Evolutionary conservation across 1,140 invertebrate genomes (phyloP).

Genomic region (Hormaphis cornu): DNA sequence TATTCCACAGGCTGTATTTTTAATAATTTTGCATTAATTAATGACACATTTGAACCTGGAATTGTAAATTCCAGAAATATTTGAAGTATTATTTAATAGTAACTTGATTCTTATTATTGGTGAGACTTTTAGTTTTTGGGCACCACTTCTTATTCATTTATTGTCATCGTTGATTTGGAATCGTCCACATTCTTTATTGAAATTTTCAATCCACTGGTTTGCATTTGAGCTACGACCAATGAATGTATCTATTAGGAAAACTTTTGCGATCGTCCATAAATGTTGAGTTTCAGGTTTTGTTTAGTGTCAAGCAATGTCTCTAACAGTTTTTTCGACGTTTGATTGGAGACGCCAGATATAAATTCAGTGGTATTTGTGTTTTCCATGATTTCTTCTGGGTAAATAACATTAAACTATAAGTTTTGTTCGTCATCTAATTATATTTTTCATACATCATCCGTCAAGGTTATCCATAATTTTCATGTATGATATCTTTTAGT

Average conservation of each 20-base stretch:
- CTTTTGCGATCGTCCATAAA: slow-evolving; percentile 7
- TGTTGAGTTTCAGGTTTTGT: slow-evolving; percentile 9
- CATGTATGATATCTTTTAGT: slow-evolving; percentile 4
- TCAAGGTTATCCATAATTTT: slow-evolving; percentile 20
- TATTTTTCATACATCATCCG: slow-evolving; percentile 5
- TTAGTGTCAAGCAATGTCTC: slow-evolving; percentile 7
- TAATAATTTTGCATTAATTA: no score
- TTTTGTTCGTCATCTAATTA: slow-evolving; percentile 18
- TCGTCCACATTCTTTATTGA: no score
- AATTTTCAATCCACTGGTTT: slow-evolving; percentile 1
- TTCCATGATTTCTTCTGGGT: neutral
- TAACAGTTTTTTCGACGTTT: neutral
- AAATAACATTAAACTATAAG: slow-evolving; percentile 9
- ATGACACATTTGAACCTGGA: no score
- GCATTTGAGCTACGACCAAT: slow-evolving; percentile 6
- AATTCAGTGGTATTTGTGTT: neutral
- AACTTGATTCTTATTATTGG: no score
- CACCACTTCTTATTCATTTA: no score
- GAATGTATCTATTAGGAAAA: slow-evolving; percentile 3
- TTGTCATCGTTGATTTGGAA: no score
- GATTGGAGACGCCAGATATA: neutral
- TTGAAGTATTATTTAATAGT: no score
- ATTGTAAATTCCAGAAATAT: no score
- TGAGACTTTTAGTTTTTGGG: no score
- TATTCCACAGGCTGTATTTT: no score